A percentile compares a stretch with the other conserved stretches of the same genome.
These are phyloP conservation scores for Megaceryle maxima DNA, from an alignment of 2,113 vertebrate genomes.

Conservation along the genomic window DNA sequence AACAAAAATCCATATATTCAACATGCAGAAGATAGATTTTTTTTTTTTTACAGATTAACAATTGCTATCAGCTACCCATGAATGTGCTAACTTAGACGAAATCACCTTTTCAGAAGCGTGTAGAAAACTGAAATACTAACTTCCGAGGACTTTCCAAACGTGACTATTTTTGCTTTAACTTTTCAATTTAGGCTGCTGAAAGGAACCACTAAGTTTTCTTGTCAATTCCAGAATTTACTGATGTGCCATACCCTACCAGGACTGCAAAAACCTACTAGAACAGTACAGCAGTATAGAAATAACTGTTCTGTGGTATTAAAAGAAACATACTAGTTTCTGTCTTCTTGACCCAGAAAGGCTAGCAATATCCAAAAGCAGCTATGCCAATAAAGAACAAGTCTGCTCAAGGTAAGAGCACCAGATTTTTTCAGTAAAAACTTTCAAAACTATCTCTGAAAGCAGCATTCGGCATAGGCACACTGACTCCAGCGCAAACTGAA, in stretches of 20 bases:
- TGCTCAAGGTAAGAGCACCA: neutral
- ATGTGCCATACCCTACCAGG: neutral
- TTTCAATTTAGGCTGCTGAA: neutral
- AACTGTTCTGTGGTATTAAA: neutral
- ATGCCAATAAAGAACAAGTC: neutral
- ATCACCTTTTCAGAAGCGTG: neutral
- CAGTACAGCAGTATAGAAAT: neutral
- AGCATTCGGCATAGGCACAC: fast-evolving
- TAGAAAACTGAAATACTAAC: neutral
- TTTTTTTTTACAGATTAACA: too few species aligned
- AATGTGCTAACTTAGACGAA: neutral
- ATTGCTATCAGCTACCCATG: neutral
- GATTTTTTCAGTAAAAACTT: neutral
- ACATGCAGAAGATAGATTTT: neutral
- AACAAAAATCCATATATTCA: neutral
- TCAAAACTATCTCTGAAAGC: neutral
- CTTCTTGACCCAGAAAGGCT: neutral
- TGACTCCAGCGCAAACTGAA: neutral
- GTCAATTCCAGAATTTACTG: neutral
- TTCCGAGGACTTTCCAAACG: neutral
- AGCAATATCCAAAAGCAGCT: neutral
- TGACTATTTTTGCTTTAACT: neutral
- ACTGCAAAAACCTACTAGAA: neutral
- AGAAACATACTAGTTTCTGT: neutral
- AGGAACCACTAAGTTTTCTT: neutral